Evolutionary conservation across 2,797 vertebrate species (phyloP).

Genomic region (Vireo griseus): DNA sequence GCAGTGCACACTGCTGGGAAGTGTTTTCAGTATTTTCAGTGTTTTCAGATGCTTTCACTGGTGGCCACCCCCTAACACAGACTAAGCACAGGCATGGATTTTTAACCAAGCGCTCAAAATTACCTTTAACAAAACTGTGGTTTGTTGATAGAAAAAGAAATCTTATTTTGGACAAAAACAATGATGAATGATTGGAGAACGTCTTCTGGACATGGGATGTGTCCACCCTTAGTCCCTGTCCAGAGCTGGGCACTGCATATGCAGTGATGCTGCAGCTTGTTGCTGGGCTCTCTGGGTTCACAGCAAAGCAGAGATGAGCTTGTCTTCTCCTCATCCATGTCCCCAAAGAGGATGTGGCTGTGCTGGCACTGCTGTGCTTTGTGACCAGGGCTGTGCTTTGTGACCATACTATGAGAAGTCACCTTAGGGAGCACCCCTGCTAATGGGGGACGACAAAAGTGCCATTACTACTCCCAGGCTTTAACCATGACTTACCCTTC

Average conservation of each 20-base stretch:
- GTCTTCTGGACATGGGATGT: accelerated
- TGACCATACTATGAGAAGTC: background rate
- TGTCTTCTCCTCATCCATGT: background rate
- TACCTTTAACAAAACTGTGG: background rate
- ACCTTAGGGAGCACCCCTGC: background rate
- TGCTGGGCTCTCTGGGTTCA: background rate
- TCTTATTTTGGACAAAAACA: background rate
- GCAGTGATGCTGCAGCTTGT: background rate
- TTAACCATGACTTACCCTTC: background rate
- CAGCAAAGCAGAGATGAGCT: background rate
- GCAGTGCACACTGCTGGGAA: accelerated
- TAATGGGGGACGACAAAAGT: background rate
- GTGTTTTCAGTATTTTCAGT: background rate
- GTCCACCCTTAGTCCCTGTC: background rate
- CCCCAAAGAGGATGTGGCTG: background rate
- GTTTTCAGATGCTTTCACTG: accelerated
- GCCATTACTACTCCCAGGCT: background rate
- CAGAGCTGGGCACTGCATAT: background rate
- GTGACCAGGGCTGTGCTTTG: background rate
- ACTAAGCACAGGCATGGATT: background rate
- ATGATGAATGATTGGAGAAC: accelerated
- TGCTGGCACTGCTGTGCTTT: background rate
- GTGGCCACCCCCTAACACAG: background rate
- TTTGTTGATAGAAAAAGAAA: background rate
- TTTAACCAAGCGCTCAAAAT: background rate